These are phyloP conservation scores for Clarias macrocephalus DNA, from an alignment of 2,113 vertebrate species.

Conservation along the genomic window DNA sequence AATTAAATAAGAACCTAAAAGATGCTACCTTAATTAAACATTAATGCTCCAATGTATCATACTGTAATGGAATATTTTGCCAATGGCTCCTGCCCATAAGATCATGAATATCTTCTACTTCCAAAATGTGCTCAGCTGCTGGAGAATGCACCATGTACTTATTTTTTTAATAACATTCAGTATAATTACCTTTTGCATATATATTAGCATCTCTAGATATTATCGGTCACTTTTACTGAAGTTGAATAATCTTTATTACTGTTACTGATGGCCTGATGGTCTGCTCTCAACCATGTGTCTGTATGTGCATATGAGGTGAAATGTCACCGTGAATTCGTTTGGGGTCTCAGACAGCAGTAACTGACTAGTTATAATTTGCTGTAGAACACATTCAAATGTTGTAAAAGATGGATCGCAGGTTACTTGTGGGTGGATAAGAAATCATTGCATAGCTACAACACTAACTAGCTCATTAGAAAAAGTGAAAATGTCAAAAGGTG, in stretches of 20 bases:
- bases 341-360: neutral
- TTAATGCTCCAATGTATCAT: slow-evolving; percentile 48
- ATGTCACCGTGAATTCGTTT: slow-evolving; percentile 33
- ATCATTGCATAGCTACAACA: neutral
- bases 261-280: neutral
- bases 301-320: neutral
- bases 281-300: neutral
- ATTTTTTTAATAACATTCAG: slow-evolving; percentile 24
- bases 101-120: slow-evolving; percentile 39
- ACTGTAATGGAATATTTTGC: slow-evolving; percentile 53
- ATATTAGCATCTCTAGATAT: slow-evolving; percentile 19
- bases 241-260: slow-evolving; percentile 19
- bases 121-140: slow-evolving; percentile 40
- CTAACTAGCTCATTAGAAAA: neutral
- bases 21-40: slow-evolving; percentile 41
- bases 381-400: neutral
- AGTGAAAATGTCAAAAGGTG: neutral
- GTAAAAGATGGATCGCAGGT: neutral
- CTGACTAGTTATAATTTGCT: neutral
- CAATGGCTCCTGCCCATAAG: slow-evolving; percentile 33
- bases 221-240: neutral
- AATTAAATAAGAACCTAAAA: slow-evolving; percentile 43
- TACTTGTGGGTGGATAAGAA: slow-evolving; percentile 1
- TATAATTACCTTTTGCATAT: slow-evolving; percentile 27
- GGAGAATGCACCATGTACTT: slow-evolving; percentile 9